These are phyloP conservation scores for Rhinogobius similis DNA, from an alignment of 2,113 vertebrate genomes.

Conservation along the genomic window DNA sequence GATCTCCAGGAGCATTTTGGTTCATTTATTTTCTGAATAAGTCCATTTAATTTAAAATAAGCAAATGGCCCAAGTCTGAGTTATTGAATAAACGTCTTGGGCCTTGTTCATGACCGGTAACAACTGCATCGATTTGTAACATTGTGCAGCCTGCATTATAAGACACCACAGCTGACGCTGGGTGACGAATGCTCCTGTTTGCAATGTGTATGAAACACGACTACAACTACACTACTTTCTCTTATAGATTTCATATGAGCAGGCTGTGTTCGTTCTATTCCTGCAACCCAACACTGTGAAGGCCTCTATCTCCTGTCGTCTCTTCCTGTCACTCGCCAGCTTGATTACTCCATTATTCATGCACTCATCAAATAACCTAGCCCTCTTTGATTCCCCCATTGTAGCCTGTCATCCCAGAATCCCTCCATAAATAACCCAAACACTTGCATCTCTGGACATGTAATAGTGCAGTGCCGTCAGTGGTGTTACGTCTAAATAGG, in stretches of 20 bases:
- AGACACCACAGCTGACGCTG: slow-evolving; percentile 15
- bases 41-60: too few species aligned
- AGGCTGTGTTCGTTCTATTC: slow-evolving; percentile 23
- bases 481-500: background rate
- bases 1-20: too few species aligned
- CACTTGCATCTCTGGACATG: slow-evolving; percentile 4
- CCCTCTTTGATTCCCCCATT: slow-evolving; percentile 14
- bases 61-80: too few species aligned
- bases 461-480: background rate
- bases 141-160: slow-evolving; percentile 6
- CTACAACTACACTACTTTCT: slow-evolving; percentile 10
- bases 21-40: too few species aligned
- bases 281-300: slow-evolving; percentile 38
- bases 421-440: slow-evolving; percentile 32
- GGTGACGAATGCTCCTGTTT: slow-evolving; percentile 22
- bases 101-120: background rate
- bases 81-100: too few species aligned
- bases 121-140: background rate
- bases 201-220: slow-evolving; percentile 32
- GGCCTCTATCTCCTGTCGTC: background rate
- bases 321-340: slow-evolving; percentile 20
- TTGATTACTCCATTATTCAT: slow-evolving; percentile 43
- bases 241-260: slow-evolving; percentile 21
- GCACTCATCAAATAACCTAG: slow-evolving; percentile 1
- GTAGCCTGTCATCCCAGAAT: slow-evolving; percentile 22